A percentile compares a stretch with the other conserved stretches of the same genome.
phyloP scores from a whole-genome alignment of 2,888 invertebrate species.

The Pherbina coryleti region DNA sequence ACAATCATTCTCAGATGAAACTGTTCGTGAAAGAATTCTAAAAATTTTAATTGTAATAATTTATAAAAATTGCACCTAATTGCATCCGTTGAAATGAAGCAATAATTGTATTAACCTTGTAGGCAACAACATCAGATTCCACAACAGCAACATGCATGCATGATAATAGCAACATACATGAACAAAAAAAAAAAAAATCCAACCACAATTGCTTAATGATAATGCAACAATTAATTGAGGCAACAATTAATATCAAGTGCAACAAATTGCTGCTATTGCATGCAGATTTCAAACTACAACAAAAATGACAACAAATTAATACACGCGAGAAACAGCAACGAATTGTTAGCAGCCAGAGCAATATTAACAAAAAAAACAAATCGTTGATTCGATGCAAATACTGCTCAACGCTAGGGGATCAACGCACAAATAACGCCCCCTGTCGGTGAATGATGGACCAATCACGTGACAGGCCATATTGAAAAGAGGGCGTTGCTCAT shows the following conservation, averaged over 20 bases:
- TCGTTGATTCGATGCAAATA: conserved; percentile 28
- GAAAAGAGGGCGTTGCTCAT: conserved; percentile 58
- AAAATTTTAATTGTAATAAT: background rate
- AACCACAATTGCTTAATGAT: background rate
- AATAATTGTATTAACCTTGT: background rate
- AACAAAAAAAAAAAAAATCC: background rate
- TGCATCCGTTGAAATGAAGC: background rate
- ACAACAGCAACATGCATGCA: conserved; percentile 31
- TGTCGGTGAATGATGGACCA: conserved; percentile 50
- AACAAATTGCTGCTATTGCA: conserved; percentile 23
- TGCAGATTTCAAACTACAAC: background rate
- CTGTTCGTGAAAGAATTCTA: background rate
- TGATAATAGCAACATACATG: background rate
- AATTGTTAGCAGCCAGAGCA: background rate
- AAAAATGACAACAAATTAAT: background rate
- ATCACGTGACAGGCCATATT: conserved; percentile 63
- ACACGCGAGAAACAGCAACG: background rate
- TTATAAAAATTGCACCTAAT: conserved; percentile 2
- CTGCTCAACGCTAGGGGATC: conserved; percentile 17
- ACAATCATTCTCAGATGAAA: too few relatives aligned
- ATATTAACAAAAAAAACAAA: conserved; percentile 26
- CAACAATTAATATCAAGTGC: conserved; percentile 28
- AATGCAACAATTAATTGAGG: conserved; percentile 30
- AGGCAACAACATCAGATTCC: background rate
- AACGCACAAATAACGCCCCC: conserved; percentile 52